Base-by-base conservation (phyloP, 2,888 invertebrate species). In the Ceraclea dissimilis region DNA sequence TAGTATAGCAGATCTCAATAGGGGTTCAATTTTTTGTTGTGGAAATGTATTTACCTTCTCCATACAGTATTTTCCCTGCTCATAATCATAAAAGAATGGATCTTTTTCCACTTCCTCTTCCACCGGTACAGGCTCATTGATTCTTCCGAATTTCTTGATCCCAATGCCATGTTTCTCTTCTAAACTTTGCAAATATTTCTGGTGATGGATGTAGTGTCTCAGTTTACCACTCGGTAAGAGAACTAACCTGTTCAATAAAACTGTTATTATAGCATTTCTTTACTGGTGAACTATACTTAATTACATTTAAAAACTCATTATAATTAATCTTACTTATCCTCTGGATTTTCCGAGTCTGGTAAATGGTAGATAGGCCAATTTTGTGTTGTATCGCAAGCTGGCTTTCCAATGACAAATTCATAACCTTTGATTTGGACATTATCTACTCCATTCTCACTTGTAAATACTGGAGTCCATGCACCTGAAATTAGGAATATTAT, bases 31-130 rank as follows among this genome's bases (percentile, higher is more conserved):
- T 26, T 26, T 26, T 26, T 6, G 10, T 6, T 26, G 10, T 26
- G 10, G 4, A 6, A 10, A 26, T 11, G 8, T 18, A 8, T 62
- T 59, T 65, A 87, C 89, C 78, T 86, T 89, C 67, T 92, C 92
- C 66, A 89, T 78, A 67, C 92, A 92, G 68, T 91, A 92, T 70
- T 86, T 84, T 44, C 86, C 85, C 61, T 82, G 83, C 17, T 79
- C 75, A 67, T 90, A 88, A 66, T 90, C 88, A 65, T 86, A 82
- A 59, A 80, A 84, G 2, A 80, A 69, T 52, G 80, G 73, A 67
- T 81, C 73, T 65, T 77, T 74, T 52, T 73, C 75, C 19, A 77
- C 79, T 17, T 71, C 70, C 44, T 67, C 66, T 17, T 69, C 65
- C 74, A 74, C 71, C 18, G 67, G 61, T 57, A 73, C 72, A 17